Evolutionary conservation across 2,113 vertebrate species (phyloP).

Genomic region (Pterophyllum scalare): DNA sequence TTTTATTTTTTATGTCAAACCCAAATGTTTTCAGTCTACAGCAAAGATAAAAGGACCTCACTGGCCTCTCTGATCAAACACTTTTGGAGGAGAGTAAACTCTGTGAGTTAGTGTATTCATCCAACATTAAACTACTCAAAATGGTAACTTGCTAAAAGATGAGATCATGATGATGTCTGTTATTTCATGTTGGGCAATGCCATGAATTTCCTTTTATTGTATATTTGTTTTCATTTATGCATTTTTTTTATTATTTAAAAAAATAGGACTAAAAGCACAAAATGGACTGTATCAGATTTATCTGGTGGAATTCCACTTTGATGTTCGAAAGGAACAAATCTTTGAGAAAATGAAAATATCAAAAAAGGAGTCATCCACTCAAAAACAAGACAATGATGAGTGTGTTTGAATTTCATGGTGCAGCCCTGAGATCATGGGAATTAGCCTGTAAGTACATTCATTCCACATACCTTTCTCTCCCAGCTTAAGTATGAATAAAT

Average conservation of each 20-base stretch:
- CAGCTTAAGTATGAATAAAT: conserved; percentile 54
- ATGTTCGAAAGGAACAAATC: not conserved
- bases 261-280: no score
- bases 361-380: not conserved
- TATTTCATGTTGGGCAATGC: not conserved
- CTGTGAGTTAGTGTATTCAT: not conserved
- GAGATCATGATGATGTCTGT: not conserved
- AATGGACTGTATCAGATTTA: not conserved
- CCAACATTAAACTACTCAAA: not conserved
- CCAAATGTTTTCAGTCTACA: no score
- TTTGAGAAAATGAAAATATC: not conserved
- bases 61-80: no score
- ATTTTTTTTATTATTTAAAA: not conserved
- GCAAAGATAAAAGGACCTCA: no score
- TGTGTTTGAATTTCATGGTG: conserved; percentile 18
- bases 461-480: conserved; percentile 55
- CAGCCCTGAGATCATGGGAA: conserved; percentile 33
- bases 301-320: not conserved
- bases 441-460: conserved; percentile 23
- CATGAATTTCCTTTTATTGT: not conserved
- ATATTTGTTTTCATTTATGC: not conserved
- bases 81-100: not conserved
- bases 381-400: conserved; percentile 16
- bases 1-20: no score
- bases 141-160: not conserved